Percentiles rank a stretch among this genome's conserved stretches.
phyloP scores from a whole-genome alignment of 2,888 invertebrate species.

The Pheosia tremula region DNA sequence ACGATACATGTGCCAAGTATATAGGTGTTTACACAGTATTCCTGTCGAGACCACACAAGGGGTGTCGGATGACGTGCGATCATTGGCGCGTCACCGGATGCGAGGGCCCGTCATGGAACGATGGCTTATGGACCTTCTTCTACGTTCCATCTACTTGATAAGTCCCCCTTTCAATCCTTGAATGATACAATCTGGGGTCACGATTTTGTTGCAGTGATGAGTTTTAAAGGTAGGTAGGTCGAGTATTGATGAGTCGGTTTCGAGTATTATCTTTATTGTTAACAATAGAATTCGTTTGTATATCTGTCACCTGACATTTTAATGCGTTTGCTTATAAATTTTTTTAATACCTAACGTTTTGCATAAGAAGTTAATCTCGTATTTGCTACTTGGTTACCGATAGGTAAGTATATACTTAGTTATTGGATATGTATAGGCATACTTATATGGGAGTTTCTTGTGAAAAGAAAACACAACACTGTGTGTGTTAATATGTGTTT shows the following conservation, averaged over 20 bases:
- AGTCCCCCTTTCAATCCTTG: constrained; percentile 11
- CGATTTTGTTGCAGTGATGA: neutral
- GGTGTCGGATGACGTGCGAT: constrained; percentile 68
- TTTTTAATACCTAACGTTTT: neutral
- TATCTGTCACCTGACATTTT: neutral
- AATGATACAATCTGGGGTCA: neutral
- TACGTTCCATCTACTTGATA: constrained; percentile 11
- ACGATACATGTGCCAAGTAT: constrained; percentile 16
- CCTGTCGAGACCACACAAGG: constrained; percentile 35
- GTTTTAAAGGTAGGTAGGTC: neutral
- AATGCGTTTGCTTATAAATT: neutral
- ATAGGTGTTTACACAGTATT: constrained; percentile 13
- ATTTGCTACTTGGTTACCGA: too few species aligned
- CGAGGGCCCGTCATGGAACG: constrained; percentile 58
- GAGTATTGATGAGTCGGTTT: neutral
- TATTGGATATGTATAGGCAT: too few species aligned
- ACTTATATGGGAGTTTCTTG: too few species aligned
- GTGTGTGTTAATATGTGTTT: too few species aligned
- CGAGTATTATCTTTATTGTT: neutral
- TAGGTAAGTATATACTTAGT: too few species aligned
- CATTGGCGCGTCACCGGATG: constrained; percentile 63
- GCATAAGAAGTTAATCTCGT: too few species aligned
- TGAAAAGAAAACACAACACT: too few species aligned
- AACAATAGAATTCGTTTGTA: neutral
- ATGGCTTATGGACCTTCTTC: constrained; percentile 36